Base-by-base conservation (phyloP, 2,888 invertebrate genomes). In the Acrocyrtus sp. region DNA sequence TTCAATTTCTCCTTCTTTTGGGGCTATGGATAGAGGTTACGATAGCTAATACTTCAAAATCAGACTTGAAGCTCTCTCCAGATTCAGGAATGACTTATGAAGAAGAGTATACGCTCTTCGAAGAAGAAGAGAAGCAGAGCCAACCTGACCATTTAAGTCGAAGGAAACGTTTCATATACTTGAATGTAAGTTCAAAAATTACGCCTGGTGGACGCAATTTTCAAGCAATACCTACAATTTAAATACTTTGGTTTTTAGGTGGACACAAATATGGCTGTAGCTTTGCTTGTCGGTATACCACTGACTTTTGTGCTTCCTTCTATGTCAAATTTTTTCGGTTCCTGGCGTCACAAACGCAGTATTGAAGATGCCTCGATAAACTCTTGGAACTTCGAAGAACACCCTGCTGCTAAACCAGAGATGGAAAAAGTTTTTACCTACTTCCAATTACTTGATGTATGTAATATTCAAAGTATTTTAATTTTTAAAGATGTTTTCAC, bases 401-500 rank as follows among this genome's bases (percentile, higher is more conserved):
- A 70, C 47, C 57, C 72, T 5, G 21, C 61, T 2, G 67, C 69
- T 2, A 76, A 79, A 47, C 68, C 73, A 3, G 75, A 79, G 54
- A 62, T 80, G 61, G 76, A 80, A 22, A 74, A 75, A 66, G 69
- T 81, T 39, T 65, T 72, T 3, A 74, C 65, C 1, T 81, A 81
- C 63, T 81, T 81, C 63, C 74, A 80, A 21, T 72, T 78, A 10
- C 66, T 81, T 1, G 77, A 81, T 58, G 81, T 80, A 65, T 61
- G 54, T 24, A 19, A 26, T 26, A 8, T 39, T 17, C 22, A n/a
- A 12, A 17, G 5, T 50, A 50, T 50, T 3, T 50, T 21, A 45
- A 6, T 51, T 51, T 21, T 19, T 5, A 15, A 12, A 8, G n/a
- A 57, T 41, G 12, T 15, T 41, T 3, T 19, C 3, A 4, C 15